These are phyloP conservation scores for Eutolmus rufibarbis DNA, from an alignment of 2,888 invertebrate species.

Conservation along the genomic window DNA sequence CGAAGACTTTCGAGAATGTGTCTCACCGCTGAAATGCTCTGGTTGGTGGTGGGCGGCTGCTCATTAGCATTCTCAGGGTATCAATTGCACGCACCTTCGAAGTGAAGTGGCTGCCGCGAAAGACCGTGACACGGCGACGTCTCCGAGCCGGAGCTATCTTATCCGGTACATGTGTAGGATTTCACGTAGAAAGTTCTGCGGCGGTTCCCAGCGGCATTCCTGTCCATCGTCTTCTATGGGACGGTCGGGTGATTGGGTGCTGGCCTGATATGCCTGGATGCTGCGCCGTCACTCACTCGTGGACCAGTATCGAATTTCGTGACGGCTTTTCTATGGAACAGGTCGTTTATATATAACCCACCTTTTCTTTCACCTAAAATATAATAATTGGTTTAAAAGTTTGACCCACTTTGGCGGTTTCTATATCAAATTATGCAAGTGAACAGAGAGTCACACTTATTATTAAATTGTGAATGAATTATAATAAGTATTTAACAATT, in stretches of 20 bases:
- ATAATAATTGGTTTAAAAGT: not conserved
- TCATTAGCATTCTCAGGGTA: constrained; percentile 30
- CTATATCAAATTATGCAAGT: not conserved
- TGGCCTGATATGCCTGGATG: not conserved
- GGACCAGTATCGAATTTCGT: not conserved
- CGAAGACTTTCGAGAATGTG: not conserved
- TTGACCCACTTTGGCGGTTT: not conserved
- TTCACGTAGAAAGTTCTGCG: not conserved
- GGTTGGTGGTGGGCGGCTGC: not conserved
- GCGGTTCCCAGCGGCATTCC: not conserved
- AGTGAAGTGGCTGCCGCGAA: not conserved
- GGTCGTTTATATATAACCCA: not conserved
- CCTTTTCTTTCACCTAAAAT: not conserved
- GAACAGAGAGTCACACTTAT: not conserved
- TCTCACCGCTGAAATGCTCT: not conserved
- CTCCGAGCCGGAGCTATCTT: not conserved
- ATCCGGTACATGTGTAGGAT: not conserved
- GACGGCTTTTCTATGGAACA: not conserved
- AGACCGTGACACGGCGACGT: not conserved
- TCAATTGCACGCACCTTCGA: constrained; percentile 4
- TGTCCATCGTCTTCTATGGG: not conserved
- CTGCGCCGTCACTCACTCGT: not conserved
- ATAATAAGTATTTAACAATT: no score
- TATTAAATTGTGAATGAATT: no score
- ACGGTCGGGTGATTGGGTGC: not conserved